Evolutionary conservation across 2,888 invertebrate species (phyloP), one percentile per base, ranked within the genome.

Genomic region (Nephrotoma flavescens): DNA sequence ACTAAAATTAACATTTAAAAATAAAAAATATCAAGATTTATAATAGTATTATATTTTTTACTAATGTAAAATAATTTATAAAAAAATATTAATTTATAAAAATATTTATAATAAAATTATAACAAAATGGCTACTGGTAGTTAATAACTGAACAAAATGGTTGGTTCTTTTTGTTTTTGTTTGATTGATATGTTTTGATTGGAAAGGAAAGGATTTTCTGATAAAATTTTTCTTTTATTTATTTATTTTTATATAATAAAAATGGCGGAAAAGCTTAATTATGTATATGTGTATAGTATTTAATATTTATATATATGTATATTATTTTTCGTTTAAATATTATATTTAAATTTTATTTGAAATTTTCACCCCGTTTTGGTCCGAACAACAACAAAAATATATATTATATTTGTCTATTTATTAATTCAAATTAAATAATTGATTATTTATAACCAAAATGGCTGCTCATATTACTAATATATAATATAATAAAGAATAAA

Each of bases 351-450:
- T 83, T 41, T 41, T 41, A 83, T 41, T 41, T 42, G 42, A 15
- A 84, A 42, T 84, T 84, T 42, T 84, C 84, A 42, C 84, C 84
- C 84, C 84, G 84, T 84, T 84, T 84, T 84, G 84, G 84, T 84
- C 84, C 84, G 84, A 84, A 84, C 84, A 42, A 84, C 71, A 71
- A 71, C 31, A 71, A 71, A 19, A 44, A 44, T 11, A 44, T 9
- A 44, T 31, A 31, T 31, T 31, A 31, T 31, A 2, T 31, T 31
- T 31, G 31, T 31, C 31, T 31, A 31, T 31, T 31, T 31, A 31
- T 31, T 31, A 31, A 31, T 31, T 31, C 31, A 44, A 71, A 71
- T 71, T 71, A 71, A 31, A 71, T 31, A 71, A 71, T 31, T 9
- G 71, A 31, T 71, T 71, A 71, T 11, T 31, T 71, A 9, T 71